phyloP scores from a whole-genome alignment of 2,113 vertebrate species.

The Ailuropoda melanoleuca region DNA sequence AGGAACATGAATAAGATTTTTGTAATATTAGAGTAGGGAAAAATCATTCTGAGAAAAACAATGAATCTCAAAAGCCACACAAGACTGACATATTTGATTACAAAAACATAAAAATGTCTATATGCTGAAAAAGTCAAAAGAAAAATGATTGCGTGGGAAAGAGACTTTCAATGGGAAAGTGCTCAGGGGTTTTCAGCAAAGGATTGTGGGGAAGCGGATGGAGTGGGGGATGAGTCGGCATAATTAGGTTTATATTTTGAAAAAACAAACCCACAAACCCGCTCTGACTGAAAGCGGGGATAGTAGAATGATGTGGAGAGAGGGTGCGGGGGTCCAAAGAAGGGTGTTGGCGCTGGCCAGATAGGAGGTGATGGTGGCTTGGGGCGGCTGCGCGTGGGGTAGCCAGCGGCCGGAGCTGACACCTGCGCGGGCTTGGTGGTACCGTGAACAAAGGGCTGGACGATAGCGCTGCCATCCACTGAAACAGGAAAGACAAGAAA shows the following conservation, averaged over 20 bases:
- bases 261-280: not conserved
- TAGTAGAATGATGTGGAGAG: not conserved
- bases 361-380: fast-evolving
- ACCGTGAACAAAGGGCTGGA: not conserved
- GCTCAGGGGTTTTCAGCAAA: not conserved
- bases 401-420: not conserved
- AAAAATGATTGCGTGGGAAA: not conserved
- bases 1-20: not conserved
- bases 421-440: too few species aligned
- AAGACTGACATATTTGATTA: not conserved
- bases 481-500: not conserved
- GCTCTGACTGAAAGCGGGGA: not conserved
- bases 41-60: not conserved
- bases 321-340: not conserved
- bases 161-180: not conserved
- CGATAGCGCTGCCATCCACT: not conserved
- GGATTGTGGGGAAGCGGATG: not conserved
- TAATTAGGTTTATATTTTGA: not conserved
- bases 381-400: not conserved
- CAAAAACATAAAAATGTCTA: not conserved
- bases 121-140: not conserved
- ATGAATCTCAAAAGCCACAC: not conserved
- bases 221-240: not conserved
- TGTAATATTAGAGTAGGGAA: not conserved
- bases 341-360: not conserved